Percentiles rank a stretch among this genome's conserved stretches.
These are phyloP conservation scores for Eulemur rufifrons DNA, from an alignment of 2,113 vertebrate genomes.

Conservation along the genomic window DNA sequence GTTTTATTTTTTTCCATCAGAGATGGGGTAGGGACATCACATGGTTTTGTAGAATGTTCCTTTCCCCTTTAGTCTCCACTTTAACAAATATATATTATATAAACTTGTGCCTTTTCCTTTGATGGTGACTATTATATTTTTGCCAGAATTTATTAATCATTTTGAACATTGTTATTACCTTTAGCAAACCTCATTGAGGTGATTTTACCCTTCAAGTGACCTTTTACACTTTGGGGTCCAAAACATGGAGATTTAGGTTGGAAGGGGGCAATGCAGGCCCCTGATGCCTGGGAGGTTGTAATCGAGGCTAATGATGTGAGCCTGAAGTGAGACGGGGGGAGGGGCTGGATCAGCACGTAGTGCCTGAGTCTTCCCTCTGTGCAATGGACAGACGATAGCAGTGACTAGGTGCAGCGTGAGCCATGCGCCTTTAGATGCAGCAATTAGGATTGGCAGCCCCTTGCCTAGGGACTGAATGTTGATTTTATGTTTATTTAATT, in stretches of 20 bases:
- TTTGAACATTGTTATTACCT: background rate
- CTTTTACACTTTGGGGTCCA: background rate
- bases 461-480: background rate
- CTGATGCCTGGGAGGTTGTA: accelerated
- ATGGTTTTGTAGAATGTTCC: background rate
- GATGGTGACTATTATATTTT: background rate
- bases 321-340: background rate
- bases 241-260: background rate
- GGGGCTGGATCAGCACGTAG: accelerated
- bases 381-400: background rate
- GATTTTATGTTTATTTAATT: background rate
- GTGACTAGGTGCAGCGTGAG: background rate
- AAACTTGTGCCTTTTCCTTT: background rate
- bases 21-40: background rate
- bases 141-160: background rate
- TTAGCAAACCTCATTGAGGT: background rate
- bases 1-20: background rate
- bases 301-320: background rate
- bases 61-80: background rate
- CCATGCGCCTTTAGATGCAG: accelerated
- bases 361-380: too few relatives aligned
- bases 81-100: background rate
- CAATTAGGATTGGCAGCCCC: accelerated
- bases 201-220: background rate
- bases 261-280: too few relatives aligned